A percentile compares a stretch with the other conserved stretches of the same genome.
These are phyloP conservation scores for Thumatha senex DNA, from an alignment of 2,888 invertebrate genomes.

Conservation along the genomic window DNA sequence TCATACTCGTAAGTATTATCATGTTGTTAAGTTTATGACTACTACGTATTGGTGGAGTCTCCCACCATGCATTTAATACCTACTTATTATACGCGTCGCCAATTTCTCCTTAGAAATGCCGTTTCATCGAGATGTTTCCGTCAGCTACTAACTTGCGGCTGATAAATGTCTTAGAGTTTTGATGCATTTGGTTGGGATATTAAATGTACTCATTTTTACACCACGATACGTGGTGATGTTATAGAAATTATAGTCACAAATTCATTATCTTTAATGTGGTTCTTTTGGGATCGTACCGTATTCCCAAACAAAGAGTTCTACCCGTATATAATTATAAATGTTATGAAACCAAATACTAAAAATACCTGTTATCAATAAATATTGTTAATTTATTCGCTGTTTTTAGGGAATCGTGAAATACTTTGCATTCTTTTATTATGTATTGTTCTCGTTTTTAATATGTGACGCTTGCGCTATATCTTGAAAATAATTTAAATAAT, in stretches of 20 bases:
- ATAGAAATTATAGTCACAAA: too few relatives aligned
- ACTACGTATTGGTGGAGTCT: constrained; percentile 30
- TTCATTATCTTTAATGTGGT: background rate
- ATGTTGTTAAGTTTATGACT: constrained; percentile 21
- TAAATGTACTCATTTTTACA: background rate
- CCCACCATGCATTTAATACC: constrained; percentile 22
- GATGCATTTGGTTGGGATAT: background rate
- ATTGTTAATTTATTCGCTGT: too few relatives aligned
- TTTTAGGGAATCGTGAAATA: too few relatives aligned
- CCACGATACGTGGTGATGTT: background rate
- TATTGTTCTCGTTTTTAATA: too few relatives aligned
- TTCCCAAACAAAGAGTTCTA: too few relatives aligned
- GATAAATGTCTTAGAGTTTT: constrained; percentile 26
- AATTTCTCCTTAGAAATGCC: constrained; percentile 51
- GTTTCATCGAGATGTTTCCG: constrained; percentile 43
- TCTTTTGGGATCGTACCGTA: too few relatives aligned
- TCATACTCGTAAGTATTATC: constrained; percentile 17
- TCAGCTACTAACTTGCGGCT: constrained; percentile 29
- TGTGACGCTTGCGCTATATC: too few relatives aligned
- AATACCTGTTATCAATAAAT: too few relatives aligned
- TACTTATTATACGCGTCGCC: constrained; percentile 36
- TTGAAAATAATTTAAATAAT: too few relatives aligned
- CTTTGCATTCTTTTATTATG: too few relatives aligned
- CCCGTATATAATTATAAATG: too few relatives aligned
- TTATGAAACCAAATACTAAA: too few relatives aligned